These are phyloP conservation scores for Macrosiphum euphorbiae DNA, from an alignment of 2,888 invertebrate species.

Conservation along the genomic window DNA sequence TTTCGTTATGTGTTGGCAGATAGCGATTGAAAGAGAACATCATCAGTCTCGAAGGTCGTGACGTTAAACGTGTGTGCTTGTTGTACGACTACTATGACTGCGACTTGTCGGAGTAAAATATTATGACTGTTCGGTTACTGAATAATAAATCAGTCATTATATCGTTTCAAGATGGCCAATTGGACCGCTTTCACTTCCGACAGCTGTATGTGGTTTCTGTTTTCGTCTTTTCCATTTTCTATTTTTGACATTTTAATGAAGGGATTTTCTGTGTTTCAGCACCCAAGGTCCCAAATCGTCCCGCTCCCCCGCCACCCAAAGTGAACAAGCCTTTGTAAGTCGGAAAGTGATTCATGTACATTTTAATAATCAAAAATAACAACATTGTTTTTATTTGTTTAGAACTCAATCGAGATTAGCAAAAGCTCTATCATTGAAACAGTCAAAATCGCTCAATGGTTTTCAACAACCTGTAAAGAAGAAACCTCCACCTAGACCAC, in stretches of 20 bases:
- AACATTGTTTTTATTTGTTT: neutral
- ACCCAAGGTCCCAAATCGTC: slow-evolving; percentile 65
- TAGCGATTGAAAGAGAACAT: slow-evolving; percentile 49
- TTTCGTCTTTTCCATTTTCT: neutral
- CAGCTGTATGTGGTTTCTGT: slow-evolving; percentile 24
- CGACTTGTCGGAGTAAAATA: neutral
- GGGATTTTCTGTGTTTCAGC: slow-evolving; percentile 42
- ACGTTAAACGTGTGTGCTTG: slow-evolving; percentile 6
- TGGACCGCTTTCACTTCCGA: slow-evolving; percentile 55
- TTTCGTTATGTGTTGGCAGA: slow-evolving; percentile 47
- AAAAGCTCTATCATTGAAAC: slow-evolving; percentile 38
- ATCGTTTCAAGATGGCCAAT: slow-evolving; percentile 44
- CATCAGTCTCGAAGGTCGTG: slow-evolving; percentile 54
- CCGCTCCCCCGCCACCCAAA: slow-evolving; percentile 66
- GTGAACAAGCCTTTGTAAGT: slow-evolving; percentile 62
- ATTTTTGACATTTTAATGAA: neutral
- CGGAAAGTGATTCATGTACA: neutral
- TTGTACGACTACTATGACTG: neutral
- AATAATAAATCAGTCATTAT: neutral
- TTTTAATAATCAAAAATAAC: neutral
- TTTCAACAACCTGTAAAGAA: slow-evolving; percentile 72
- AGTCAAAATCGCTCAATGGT: slow-evolving; percentile 36
- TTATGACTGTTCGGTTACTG: neutral
- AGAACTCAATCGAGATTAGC: slow-evolving; percentile 48
- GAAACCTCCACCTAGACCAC: slow-evolving; percentile 81